Evolutionary conservation across 2,113 vertebrate species (phyloP).

Genomic region (Calidris pugnax): DNA sequence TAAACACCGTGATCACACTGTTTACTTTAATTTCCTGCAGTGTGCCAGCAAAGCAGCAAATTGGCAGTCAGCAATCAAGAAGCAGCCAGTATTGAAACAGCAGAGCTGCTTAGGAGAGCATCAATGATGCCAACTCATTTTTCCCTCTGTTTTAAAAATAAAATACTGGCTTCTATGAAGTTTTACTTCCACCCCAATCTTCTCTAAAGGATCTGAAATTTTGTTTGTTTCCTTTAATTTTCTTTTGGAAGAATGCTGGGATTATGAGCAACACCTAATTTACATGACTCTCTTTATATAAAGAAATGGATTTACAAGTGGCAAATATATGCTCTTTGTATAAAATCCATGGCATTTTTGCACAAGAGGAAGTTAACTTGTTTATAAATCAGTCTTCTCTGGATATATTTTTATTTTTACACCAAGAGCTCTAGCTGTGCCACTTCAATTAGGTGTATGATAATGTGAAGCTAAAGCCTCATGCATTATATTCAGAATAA

Average conservation of each 20-base stretch:
- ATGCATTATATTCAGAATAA: not conserved
- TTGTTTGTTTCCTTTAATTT: conserved; percentile 2
- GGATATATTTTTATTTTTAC: not conserved
- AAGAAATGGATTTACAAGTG: not conserved
- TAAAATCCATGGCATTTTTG: not conserved
- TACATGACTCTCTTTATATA: not conserved
- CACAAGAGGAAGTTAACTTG: not conserved
- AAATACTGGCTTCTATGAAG: conserved; percentile 44
- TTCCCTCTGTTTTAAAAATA: conserved; percentile 49
- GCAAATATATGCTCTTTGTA: not conserved
- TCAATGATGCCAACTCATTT: conserved; percentile 39
- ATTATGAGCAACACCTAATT: conserved; percentile 6
- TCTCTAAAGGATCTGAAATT: conserved; percentile 5
- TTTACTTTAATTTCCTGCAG: conserved; percentile 70
- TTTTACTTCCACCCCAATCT: conserved; percentile 18
- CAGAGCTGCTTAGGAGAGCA: conserved; percentile 63
- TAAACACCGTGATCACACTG: conserved; percentile 70
- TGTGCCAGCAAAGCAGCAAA: conserved; percentile 69
- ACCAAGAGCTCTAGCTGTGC: not conserved
- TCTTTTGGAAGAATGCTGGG: not conserved
- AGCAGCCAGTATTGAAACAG: conserved; percentile 54
- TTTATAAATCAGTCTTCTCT: conserved; percentile 23
- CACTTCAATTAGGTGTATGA: not conserved
- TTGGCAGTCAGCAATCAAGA: conserved; percentile 68
- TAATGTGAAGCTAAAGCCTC: not conserved